These are phyloP conservation scores for Aphidoletes aphidimyza DNA, from an alignment of 2,888 invertebrate species.

Conservation along the genomic window DNA sequence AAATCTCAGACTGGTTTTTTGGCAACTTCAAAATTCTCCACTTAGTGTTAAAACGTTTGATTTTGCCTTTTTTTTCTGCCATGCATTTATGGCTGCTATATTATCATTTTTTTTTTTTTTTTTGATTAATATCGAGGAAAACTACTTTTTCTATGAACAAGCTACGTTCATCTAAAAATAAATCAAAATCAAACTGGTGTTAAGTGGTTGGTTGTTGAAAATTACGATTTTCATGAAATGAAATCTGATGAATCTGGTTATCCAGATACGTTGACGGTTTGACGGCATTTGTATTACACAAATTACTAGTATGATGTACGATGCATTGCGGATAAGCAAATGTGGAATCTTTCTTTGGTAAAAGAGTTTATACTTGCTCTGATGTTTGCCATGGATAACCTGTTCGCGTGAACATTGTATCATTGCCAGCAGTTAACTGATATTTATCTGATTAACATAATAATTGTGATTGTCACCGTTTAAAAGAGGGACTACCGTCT, in stretches of 20 bases:
- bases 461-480: not conserved
- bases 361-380: not conserved
- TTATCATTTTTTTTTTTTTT: no score
- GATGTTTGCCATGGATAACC: not conserved
- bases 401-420: not conserved
- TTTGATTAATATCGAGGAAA: not conserved
- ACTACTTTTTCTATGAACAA: not conserved
- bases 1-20: no score
- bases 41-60: no score
- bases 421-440: not conserved
- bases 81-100: no score
- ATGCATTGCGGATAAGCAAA: not conserved
- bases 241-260: no score
- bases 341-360: no score
- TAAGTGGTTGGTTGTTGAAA: no score
- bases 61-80: not conserved
- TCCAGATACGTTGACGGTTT: not conserved
- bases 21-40: no score
- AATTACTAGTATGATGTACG: no score
- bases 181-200: no score
- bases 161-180: not conserved
- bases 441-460: constrained; percentile 24
- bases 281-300: not conserved
- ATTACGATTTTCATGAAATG: no score
- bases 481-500: not conserved